A percentile compares a stretch with the other conserved stretches of the same genome.
These are phyloP conservation scores for Ophonus ardosiacus DNA, from an alignment of 2,888 invertebrate species.

Conservation along the genomic window DNA sequence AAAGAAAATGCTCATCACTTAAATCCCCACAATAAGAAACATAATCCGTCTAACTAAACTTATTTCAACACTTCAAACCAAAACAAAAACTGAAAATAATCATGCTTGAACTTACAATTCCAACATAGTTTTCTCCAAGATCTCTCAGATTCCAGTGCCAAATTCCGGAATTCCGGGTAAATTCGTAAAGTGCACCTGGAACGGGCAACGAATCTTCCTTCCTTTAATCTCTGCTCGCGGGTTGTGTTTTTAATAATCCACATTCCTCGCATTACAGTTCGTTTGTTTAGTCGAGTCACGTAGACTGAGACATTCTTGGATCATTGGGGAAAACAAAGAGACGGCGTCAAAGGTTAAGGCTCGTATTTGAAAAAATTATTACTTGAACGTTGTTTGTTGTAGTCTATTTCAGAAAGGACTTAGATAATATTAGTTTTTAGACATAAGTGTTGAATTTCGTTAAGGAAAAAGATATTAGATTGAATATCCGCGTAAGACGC, in stretches of 20 bases:
- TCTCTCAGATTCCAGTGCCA: neutral
- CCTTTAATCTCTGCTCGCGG: slow-evolving; percentile 17
- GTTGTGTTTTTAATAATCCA: slow-evolving; percentile 28
- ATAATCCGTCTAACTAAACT: neutral
- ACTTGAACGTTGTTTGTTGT: neutral
- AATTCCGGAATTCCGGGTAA: slow-evolving; percentile 18
- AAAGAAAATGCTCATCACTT: too few relatives aligned
- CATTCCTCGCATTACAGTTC: slow-evolving; percentile 17
- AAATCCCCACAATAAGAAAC: too few relatives aligned
- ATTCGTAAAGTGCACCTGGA: slow-evolving; percentile 1
- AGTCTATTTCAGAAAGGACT: neutral
- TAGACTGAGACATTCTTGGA: slow-evolving; percentile 2
- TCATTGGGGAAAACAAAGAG: neutral
- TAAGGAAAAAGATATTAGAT: neutral
- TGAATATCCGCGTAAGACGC: neutral
- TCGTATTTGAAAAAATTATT: neutral
- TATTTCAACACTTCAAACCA: slow-evolving; percentile 15
- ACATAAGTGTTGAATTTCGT: neutral
- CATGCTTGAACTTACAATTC: slow-evolving; percentile 15
- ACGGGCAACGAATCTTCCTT: slow-evolving; percentile 4
- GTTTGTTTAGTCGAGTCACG: slow-evolving; percentile 2
- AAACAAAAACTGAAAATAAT: slow-evolving; percentile 11
- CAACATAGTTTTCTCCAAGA: neutral
- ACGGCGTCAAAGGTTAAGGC: neutral
- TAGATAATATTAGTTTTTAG: neutral